Base-by-base conservation (phyloP, 2,113 vertebrate species). In the Rutilus rutilus region DNA sequence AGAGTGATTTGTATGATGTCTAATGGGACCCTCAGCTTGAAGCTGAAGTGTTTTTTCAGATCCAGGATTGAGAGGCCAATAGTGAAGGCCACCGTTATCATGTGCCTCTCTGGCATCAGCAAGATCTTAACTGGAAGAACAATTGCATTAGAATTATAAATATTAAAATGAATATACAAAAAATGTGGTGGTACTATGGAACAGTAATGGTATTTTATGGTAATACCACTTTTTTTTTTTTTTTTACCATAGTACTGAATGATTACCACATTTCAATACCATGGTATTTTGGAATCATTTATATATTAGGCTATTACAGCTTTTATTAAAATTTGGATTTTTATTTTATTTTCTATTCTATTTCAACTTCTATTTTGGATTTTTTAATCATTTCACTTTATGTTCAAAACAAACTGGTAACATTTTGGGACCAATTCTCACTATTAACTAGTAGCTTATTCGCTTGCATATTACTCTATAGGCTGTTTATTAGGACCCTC, bases 61-160 rank as follows among this genome's bases (percentile, higher is more conserved):
- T 94, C 83, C 85, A 87, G 90, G 42, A 95, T 88, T 59, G 93
- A 89, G 42, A 86, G 88, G 7, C 94, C 91, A 78, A 96, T 94
- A 62, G 92, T 93, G 86, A 97, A 96, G 64, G 94, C 90, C 83
- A 94, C 89, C 1, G 93, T 94, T 92, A 96, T 93, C 89, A 96
- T 93, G 30, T 97, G 94, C 71, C 93, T 94, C 59, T 93, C 93
- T 11, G 97, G 96, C 87, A 94, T 85, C 86, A 97, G 92, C 89
- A 95, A 88, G 84, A 96, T 84, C 91, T 96, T 97, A 75, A 97
- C 97, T 97, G 88, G 17, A 91, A 82, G 59, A 85, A 86, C 36
- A 90, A 23, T 50, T 42, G 54, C 6, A 33, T 76, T 10, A 60
- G n/a, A 36, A 36, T 60, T 57, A 67, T 50, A 11, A 36, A n/a